Base-by-base conservation (phyloP, 2,888 invertebrate species). In the Phengaris alcon region DNA sequence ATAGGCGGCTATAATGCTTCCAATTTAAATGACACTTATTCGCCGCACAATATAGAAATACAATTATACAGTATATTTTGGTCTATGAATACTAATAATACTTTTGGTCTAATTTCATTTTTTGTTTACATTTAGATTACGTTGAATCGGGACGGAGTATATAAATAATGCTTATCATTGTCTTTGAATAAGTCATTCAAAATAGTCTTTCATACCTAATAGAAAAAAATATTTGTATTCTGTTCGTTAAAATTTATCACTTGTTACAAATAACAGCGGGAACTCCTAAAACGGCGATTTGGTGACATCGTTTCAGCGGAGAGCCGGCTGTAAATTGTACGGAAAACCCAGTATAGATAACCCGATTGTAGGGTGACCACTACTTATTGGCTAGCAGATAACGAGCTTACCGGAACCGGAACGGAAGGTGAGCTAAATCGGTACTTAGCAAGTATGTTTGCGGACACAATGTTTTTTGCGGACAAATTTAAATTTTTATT, bases 271-370 rank as follows among this genome's bases (percentile, higher is more conserved):
- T 75, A 75, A 75, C 75, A 35, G 75, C 51, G 35, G 54, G 54
- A 72, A 54, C 72, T 72, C 72, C 72, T 72, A 72, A 72, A 72
- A 52, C 72, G 72, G 72, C 72, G 72, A 72, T 77, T 77, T 77
- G 76, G 77, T 76, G 77, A 51, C 77, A 76, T 74, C 75, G 75
- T 72, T 74, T 74, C 74, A 77, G 75, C 77, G 74, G 51, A 73
- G 77, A 75, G 78, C 80, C 78, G 72, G 54, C 52, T 72, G 72
- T 79, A 82, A 83, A 82, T 82, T 82, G 81, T 79, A 79, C 80
- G 82, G 81, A 82, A 82, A 82, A 75, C 72, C 79, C 81, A 81
- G 80, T 82, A 81, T 79, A 81, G 82, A 82, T 82, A 82, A 82
- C 81, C 78, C 64, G 72, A 72, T 54, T 54, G 72, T 72, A 72